A percentile compares a stretch with the other conserved stretches of the same genome.
Evolutionary conservation across 2,797 vertebrate genomes (phyloP).

Genomic region (Neosilurus hyrtlii): DNA sequence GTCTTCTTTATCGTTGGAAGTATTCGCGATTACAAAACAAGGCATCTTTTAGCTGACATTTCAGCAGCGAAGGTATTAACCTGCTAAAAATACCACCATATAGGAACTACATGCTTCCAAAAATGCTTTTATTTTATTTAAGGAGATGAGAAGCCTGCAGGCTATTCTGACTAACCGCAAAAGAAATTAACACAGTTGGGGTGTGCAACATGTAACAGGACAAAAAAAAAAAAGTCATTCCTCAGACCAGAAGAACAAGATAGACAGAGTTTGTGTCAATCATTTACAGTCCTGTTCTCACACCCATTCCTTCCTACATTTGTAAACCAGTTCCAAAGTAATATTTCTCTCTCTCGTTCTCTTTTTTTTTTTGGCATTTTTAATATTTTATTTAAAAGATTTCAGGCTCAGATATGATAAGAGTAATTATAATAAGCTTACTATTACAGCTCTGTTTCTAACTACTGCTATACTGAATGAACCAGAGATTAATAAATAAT

Average conservation of each 20-base stretch:
- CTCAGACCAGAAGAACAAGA: conserved; percentile 33
- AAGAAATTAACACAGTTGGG: neutral
- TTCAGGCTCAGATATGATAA: neutral
- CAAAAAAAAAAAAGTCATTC: neutral
- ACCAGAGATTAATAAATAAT: neutral
- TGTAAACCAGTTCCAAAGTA: neutral
- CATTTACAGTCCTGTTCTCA: neutral
- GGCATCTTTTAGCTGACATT: neutral
- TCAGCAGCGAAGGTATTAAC: neutral
- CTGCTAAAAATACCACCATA: neutral
- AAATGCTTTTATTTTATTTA: neutral
- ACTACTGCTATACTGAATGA: neutral
- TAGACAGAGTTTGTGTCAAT: conserved; percentile 10
- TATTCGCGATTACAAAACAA: neutral
- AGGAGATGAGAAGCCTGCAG: neutral
- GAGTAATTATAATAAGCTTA: neutral
- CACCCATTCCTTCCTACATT: neutral
- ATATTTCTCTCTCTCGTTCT: too few relatives aligned
- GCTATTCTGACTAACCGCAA: neutral
- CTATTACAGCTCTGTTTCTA: neutral
- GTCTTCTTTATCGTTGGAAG: neutral
- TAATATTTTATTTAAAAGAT: too few relatives aligned
- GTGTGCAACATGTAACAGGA: conserved; percentile 5
- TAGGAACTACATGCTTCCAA: neutral
- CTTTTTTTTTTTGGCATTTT: neutral